phyloP scores from a whole-genome alignment of 1,140 invertebrate species.

The Drosophila tristis region DNA sequence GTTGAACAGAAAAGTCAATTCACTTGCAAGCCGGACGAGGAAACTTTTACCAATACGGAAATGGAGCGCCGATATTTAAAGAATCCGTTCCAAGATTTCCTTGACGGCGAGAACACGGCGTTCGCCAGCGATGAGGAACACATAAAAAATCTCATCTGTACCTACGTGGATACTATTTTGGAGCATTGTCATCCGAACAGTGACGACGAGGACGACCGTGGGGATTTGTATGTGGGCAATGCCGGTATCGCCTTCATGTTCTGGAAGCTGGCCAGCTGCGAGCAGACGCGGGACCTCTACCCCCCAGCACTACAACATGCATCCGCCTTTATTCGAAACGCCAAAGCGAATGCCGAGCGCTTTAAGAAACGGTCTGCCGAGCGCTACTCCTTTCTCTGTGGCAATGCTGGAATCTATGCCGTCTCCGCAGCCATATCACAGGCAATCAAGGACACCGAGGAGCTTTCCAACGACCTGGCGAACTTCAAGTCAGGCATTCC shows the following conservation, averaged over 20 bases:
- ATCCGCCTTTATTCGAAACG: conserved; percentile 84
- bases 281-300: conserved; percentile 77
- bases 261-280: conserved; percentile 84
- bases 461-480: conserved; percentile 85
- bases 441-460: conserved; percentile 61
- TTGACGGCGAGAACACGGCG: conserved; percentile 63
- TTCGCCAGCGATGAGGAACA: conserved; percentile 77
- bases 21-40: conserved; percentile 1
- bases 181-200: conserved; percentile 71
- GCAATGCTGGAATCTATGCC: conserved; percentile 88
- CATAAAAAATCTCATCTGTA: conserved; percentile 79
- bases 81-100: conserved; percentile 74
- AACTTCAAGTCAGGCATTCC: conserved; percentile 84
- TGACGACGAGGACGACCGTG: conserved; percentile 81
- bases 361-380: conserved; percentile 79
- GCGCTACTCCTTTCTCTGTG: conserved; percentile 86
- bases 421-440: conserved; percentile 85
- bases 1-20: conserved; percentile 11
- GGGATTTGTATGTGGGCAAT: conserved; percentile 86
- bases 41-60: conserved; percentile 6
- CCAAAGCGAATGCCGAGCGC: conserved; percentile 80
- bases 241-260: conserved; percentile 86
- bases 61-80: conserved; percentile 81
- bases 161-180: conserved; percentile 80
- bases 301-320: conserved; percentile 82